Percentiles rank a stretch among this genome's conserved stretches.
phyloP scores from a whole-genome alignment of 2,888 invertebrate species.

The Ferdinandea cuprea region DNA sequence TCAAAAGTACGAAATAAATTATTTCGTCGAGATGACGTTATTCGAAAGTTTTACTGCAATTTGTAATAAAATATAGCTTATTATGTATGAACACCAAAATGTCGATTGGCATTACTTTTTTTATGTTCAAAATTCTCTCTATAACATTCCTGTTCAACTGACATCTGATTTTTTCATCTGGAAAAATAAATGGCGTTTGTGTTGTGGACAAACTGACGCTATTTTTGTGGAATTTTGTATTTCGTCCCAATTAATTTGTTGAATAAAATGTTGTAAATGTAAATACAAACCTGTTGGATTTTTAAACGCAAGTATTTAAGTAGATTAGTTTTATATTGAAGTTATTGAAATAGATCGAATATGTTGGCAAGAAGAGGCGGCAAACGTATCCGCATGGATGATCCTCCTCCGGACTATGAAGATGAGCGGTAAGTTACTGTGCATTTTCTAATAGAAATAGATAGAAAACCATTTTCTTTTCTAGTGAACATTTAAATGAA shows the following conservation, averaged over 20 bases:
- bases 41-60: too few relatives aligned
- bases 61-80: too few relatives aligned
- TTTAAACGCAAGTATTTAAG: neutral
- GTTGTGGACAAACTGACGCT: slow-evolving; percentile 50
- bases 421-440: slow-evolving; percentile 83
- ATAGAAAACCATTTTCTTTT: neutral
- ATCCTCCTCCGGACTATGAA: slow-evolving; percentile 94
- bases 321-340: slow-evolving; percentile 2
- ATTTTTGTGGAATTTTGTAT: slow-evolving; percentile 29
- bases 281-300: slow-evolving; percentile 35
- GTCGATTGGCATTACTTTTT: too few relatives aligned
- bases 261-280: slow-evolving; percentile 53
- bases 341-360: slow-evolving; percentile 14
- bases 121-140: too few relatives aligned
- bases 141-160: neutral
- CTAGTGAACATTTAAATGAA: slow-evolving; percentile 81
- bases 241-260: slow-evolving; percentile 22
- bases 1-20: too few relatives aligned
- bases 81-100: too few relatives aligned
- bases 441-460: neutral
- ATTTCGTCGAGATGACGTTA: too few relatives aligned
- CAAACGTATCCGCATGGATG: slow-evolving; percentile 96
- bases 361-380: slow-evolving; percentile 93
- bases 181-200: slow-evolving; percentile 63
- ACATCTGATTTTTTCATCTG: slow-evolving; percentile 18